Conservation (phyloP, 1,140 invertebrate genomes). For the Teleopsis dalmanni region DNA sequence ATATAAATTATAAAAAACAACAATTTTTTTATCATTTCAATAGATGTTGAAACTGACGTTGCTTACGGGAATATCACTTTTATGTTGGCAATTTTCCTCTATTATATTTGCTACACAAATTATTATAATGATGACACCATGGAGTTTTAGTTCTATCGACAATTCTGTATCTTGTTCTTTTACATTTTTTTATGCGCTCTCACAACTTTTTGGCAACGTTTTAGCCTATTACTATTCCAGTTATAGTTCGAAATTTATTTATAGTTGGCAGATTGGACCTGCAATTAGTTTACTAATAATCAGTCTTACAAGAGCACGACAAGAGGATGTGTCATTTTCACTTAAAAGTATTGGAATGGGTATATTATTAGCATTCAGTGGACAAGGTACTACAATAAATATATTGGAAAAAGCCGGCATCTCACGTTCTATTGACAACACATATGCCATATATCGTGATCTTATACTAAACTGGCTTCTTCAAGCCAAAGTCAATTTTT, state of each 20-base stretch:
- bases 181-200: slow-evolving; percentile 30
- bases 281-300: slow-evolving; percentile 28
- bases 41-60: slow-evolving; percentile 32
- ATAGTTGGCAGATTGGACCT: slow-evolving; percentile 29
- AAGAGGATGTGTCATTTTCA: slow-evolving; percentile 1
- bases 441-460: slow-evolving; percentile 24
- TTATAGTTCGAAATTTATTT: slow-evolving; percentile 30
- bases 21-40: too few species aligned
- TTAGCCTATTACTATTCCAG: slow-evolving; percentile 34
- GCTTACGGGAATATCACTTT: slow-evolving; percentile 28
- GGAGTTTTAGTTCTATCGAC: slow-evolving; percentile 21
- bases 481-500: slow-evolving; percentile 32
- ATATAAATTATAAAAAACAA: too few species aligned
- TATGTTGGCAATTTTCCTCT: slow-evolving; percentile 41
- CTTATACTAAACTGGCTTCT: slow-evolving; percentile 32
- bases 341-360: slow-evolving; percentile 27
- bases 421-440: slow-evolving; percentile 18
- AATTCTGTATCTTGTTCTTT: slow-evolving; percentile 23
- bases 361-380: slow-evolving; percentile 25
- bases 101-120: slow-evolving; percentile 38
- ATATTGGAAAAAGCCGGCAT: slow-evolving; percentile 23
- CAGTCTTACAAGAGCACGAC: not conserved
- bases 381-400: slow-evolving; percentile 28
- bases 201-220: slow-evolving; percentile 29
- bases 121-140: slow-evolving; percentile 29